phyloP scores from a whole-genome alignment of 2,888 invertebrate species.

The Oligia strigilis region DNA sequence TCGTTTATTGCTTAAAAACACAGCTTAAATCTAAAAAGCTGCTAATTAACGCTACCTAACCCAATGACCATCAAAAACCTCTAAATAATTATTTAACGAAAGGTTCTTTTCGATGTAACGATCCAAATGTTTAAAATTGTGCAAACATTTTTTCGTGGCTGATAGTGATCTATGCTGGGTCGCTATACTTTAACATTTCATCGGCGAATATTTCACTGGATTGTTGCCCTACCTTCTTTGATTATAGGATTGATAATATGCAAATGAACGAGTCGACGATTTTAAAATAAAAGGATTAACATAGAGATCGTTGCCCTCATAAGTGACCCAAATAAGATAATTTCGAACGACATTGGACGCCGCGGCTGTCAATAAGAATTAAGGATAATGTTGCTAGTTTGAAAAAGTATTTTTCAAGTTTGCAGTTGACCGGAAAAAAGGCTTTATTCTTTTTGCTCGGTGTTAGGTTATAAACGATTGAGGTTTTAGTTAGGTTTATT shows the following conservation, averaged over 20 bases:
- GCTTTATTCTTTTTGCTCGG: conserved; percentile 46
- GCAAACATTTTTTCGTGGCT: conserved; percentile 65
- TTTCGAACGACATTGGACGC: conserved; percentile 80
- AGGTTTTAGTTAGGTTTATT: conserved; percentile 59
- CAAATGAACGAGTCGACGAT: conserved; percentile 85
- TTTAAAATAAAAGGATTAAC: conserved; percentile 86
- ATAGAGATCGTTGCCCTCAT: conserved; percentile 83
- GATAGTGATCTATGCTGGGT: conserved; percentile 73
- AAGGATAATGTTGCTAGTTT: conserved; percentile 84
- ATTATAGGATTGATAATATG: conserved; percentile 87
- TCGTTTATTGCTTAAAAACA: conserved; percentile 19
- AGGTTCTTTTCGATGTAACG: conserved; percentile 45
- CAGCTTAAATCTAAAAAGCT: conserved; percentile 24
- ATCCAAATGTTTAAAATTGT: conserved; percentile 65
- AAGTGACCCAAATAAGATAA: conserved; percentile 89
- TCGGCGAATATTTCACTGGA: conserved; percentile 86
- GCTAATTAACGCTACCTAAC: conserved; percentile 49
- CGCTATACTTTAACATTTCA: conserved; percentile 84
- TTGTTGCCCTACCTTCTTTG: conserved; percentile 84
- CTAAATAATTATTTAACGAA: conserved; percentile 47
- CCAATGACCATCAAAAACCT: conserved; percentile 41
- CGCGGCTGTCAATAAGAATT: conserved; percentile 87
- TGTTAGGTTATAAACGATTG: conserved; percentile 60
- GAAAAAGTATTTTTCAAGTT: conserved; percentile 71
- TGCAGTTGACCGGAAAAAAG: conserved; percentile 59